Evolutionary conservation across 2,797 vertebrate species (phyloP), one percentile per base, ranked within the genome.

Genomic region (Bradypus variegatus): DNA sequence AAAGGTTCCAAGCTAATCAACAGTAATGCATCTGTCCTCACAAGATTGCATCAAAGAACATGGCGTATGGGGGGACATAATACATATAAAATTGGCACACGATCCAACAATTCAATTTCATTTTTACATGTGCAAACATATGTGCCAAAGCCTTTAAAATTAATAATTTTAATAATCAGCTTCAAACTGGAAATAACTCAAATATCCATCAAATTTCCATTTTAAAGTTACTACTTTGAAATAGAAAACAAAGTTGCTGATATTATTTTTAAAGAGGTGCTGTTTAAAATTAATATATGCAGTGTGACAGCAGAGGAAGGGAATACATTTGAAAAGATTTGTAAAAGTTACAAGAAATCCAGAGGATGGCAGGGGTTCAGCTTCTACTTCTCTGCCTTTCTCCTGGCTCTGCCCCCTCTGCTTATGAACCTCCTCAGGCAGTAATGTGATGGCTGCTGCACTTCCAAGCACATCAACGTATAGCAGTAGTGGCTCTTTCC

Each of bases 151-250:
- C 13, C 48, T 77, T 92, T 65, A 79, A 91, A 92, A 88, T 92
- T 90, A 90, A 53, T 48, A 73, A 25, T 27, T 41, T 95, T 92
- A 23, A 23, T 91, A 62, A 84, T 62, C 91, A 77, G 65, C 80
- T 85, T 92, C 69, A 79, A 67, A 91, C 53, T 73, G 70, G 90
- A 94, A 80, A 72, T 64, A 83, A 21, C 27, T 69, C 21, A 78
- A 67, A 81, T 84, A 77, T 31, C 75, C n/a, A 10, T 73, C 75
- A 69, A 45, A 67, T 82, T 75, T 18, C 5, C 38, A 67, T 91
- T 65, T 93, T 50, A 81, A 86, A 89, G 33, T 73, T 89, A 85
- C 45, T 92, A 23, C 70, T 89, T 82, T 73, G 25, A 75, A 93
- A 75, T 33, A 62, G 41, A 80, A 86, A 90, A 65, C 18, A 88